phyloP scores from a whole-genome alignment of 2,113 vertebrate species.

The Cyanocitta stelleri region DNA sequence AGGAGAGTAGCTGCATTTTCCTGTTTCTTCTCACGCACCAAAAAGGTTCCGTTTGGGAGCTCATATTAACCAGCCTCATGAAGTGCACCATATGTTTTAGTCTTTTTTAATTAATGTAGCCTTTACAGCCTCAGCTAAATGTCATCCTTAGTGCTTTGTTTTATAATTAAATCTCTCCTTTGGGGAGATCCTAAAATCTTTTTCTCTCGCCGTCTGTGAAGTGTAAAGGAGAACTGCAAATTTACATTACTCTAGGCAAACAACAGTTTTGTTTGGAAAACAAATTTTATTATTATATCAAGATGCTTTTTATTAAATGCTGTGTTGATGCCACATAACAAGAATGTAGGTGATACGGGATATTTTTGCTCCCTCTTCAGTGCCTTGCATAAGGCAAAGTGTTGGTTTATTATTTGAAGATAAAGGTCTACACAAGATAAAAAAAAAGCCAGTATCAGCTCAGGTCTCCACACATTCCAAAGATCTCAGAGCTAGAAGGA shows the following conservation, averaged over 20 bases:
- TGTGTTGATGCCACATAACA: not conserved
- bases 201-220: not conserved
- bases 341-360: not conserved
- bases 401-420: not conserved
- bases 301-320: not conserved
- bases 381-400: not conserved
- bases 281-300: not conserved
- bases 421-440: not conserved
- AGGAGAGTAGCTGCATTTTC: not conserved
- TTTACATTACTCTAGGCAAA: constrained; percentile 23
- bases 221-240: not conserved
- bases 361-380: not conserved
- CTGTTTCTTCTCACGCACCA: not conserved
- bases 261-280: constrained; percentile 20
- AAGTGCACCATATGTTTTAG: constrained; percentile 3
- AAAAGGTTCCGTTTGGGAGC: not conserved
- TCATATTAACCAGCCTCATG: not conserved
- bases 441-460: not conserved
- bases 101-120: constrained; percentile 25
- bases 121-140: constrained; percentile 37
- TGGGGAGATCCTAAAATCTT: not conserved
- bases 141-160: constrained; percentile 25
- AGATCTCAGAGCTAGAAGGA: not conserved
- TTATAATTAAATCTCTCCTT: constrained; percentile 34
- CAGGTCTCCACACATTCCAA: not conserved